Base-by-base conservation (phyloP, 92 coral and sea anemone species). In the Blastomussa wellsi region DNA sequence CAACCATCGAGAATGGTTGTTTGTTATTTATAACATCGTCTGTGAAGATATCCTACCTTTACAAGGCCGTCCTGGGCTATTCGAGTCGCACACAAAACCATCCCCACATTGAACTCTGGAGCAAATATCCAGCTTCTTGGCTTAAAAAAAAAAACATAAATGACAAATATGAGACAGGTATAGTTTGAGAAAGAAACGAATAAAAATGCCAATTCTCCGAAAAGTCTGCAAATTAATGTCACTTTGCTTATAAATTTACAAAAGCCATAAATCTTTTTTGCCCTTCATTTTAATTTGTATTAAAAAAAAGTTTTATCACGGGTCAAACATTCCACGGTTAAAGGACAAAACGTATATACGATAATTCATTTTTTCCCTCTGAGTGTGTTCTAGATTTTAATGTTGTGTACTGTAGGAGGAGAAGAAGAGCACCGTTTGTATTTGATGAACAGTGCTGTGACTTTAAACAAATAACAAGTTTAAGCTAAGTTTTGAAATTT, bases 51-150 rank as follows among this genome's bases (percentile, higher is more conserved):
- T 19, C 74, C 22, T 83, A 83, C 87, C 87, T 83, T 76, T 24
- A 42, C 87, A 83, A 29, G 87, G 87, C 0, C 62, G 72, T 3
- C 74, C 62, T 36, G 87, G 87, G 62, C 62, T 60, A 24, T 42
- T 14, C 15, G 74, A 38, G 49, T 83, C 47, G 60, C 87, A 83
- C 29, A 76, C 41, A 83, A 83, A 83, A 20, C 87, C 87, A 39
- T 51, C n/a, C 7, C 80, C 87, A 24, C 87, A 83, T 32, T 74
- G 72, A 17, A 83, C 44, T 42, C 72, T 31, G 57, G 60, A 59
- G 57, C 87, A 83, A 60, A 83, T 44, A 65, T 42, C 62, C 14
- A 39, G 0, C 8, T 0, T 20, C 74, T 59, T 74, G 55, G 87
- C 87, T 83, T 74, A 74, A 74, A 74, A 24, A 2, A 53, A 9